Percentiles rank a stretch among this genome's conserved stretches.
These are phyloP conservation scores for Lepeophtheirus salmonis DNA, from an alignment of 1,140 invertebrate genomes.

Conservation along the genomic window DNA sequence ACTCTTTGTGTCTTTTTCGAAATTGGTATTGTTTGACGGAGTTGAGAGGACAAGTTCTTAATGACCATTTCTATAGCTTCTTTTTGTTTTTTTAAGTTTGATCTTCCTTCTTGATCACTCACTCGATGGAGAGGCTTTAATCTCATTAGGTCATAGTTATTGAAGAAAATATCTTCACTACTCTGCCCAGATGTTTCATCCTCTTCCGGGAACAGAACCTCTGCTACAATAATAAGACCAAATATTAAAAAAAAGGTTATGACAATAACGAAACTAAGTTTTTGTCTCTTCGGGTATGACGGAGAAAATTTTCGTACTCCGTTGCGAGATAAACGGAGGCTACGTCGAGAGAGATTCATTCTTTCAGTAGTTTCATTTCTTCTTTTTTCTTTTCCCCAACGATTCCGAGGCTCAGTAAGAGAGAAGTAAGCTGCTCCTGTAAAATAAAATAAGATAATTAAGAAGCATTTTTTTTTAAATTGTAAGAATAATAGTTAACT, in stretches of 20 bases:
- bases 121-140: conserved; percentile 27
- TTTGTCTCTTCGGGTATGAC: conserved; percentile 39
- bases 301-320: background rate
- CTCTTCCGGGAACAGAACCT: conserved; percentile 48
- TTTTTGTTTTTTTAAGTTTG: background rate
- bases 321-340: background rate
- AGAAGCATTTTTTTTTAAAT: no score
- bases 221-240: conserved; percentile 57
- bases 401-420: no score
- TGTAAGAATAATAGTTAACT: no score
- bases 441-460: no score
- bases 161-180: conserved; percentile 28
- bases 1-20: background rate
- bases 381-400: no score
- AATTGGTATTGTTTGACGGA: background rate
- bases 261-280: conserved; percentile 65
- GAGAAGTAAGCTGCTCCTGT: no score
- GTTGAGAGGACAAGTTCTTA: background rate
- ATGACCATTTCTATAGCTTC: conserved; percentile 10
- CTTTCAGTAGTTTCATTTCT: no score
- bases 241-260: conserved; percentile 69
- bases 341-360: background rate
- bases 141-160: conserved; percentile 30
- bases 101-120: conserved; percentile 19
- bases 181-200: conserved; percentile 24